Conservation (phyloP, 2,113 vertebrate species). For the Tragelaphus imberbis region DNA sequence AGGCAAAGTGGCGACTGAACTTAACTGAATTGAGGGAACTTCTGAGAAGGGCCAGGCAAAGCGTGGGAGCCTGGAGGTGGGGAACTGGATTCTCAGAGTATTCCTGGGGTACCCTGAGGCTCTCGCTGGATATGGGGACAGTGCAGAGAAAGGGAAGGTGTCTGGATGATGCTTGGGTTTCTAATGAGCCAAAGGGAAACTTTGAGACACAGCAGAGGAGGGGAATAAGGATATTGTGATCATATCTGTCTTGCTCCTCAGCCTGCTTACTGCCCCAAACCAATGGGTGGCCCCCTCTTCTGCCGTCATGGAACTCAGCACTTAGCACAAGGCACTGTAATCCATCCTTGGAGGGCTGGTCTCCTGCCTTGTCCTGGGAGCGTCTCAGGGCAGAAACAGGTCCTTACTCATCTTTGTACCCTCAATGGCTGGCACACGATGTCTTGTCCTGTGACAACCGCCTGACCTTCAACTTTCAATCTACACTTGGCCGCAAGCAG, state of each 20-base stretch:
- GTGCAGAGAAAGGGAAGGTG: background rate
- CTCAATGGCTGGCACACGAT: too few species aligned
- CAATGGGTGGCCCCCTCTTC: background rate
- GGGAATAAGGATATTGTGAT: too few species aligned
- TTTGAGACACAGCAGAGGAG: background rate
- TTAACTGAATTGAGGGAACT: background rate
- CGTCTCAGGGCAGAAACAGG: background rate
- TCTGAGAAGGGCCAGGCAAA: background rate
- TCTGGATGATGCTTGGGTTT: background rate
- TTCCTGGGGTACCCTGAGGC: background rate
- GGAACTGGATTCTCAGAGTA: background rate
- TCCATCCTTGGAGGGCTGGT: background rate
- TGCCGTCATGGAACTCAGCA: background rate
- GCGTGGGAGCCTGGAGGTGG: background rate
- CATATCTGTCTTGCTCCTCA: too few species aligned
- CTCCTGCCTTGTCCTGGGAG: background rate
- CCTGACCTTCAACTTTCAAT: background rate
- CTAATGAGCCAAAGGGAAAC: background rate
- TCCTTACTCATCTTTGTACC: background rate
- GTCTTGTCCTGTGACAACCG: background rate
- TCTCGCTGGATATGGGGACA: background rate
- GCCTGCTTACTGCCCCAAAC: background rate
- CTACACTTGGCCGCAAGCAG: background rate
- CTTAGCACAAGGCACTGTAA: too few species aligned
- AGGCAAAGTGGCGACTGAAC: too few species aligned